A percentile compares a stretch with the other conserved stretches of the same genome.
Evolutionary conservation across 2,888 invertebrate genomes (phyloP).

Genomic region (Deroplatys truncata): DNA sequence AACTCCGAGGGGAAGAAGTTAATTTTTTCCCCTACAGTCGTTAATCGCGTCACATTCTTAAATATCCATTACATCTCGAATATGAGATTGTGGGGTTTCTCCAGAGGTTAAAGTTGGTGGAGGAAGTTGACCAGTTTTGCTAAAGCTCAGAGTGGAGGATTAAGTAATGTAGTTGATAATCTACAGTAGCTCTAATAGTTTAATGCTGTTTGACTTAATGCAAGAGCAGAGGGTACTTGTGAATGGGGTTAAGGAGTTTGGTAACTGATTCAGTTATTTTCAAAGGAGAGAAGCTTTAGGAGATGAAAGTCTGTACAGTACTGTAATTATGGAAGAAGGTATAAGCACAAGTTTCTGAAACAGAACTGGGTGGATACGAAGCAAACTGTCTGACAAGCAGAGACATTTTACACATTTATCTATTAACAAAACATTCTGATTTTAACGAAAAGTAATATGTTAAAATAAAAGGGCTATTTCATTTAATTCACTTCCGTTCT

Average conservation of each 20-base stretch:
- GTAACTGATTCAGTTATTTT: background rate
- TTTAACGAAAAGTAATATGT: too few relatives aligned
- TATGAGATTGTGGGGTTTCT: background rate
- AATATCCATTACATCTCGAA: background rate
- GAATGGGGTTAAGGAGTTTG: background rate
- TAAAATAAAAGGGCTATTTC: too few relatives aligned
- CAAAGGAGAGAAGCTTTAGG: background rate
- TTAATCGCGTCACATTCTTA: too few relatives aligned
- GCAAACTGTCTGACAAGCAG: too few relatives aligned
- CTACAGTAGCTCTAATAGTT: background rate
- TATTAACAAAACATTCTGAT: too few relatives aligned
- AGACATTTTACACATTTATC: too few relatives aligned
- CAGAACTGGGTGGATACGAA: too few relatives aligned
- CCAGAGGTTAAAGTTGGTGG: background rate
- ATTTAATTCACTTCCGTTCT: too few relatives aligned
- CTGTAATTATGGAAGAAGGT: too few relatives aligned
- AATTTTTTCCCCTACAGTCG: too few relatives aligned
- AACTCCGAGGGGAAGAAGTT: too few relatives aligned
- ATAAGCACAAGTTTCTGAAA: too few relatives aligned
- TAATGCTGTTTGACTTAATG: background rate
- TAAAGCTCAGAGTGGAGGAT: background rate
- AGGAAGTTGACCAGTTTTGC: background rate
- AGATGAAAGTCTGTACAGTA: background rate
- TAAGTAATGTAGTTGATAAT: background rate
- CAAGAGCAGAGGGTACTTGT: background rate